Conservation (phyloP, 2,113 vertebrate species). For the Heptranchias perlo region DNA sequence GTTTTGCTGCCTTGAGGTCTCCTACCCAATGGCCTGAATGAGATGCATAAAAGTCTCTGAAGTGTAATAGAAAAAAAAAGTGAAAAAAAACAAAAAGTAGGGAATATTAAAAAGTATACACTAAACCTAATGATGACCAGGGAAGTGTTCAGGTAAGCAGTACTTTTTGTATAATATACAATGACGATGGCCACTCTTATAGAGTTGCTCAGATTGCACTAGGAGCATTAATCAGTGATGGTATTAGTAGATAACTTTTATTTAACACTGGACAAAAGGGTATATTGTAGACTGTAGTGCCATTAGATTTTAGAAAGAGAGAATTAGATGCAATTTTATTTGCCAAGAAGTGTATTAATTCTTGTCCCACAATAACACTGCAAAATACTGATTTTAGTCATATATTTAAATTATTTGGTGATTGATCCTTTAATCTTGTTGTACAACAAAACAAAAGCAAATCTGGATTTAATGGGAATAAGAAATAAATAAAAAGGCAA, state of each 20-base stretch:
- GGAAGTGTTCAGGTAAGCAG: background rate
- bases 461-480: background rate
- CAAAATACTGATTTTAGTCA: background rate
- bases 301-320: background rate
- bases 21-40: background rate
- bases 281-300: background rate
- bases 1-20: background rate
- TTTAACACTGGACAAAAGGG: background rate
- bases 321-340: background rate
- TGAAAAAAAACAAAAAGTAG: background rate
- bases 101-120: background rate
- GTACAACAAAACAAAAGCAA: background rate
- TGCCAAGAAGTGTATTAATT: background rate
- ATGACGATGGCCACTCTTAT: background rate
- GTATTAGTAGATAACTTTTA: background rate
- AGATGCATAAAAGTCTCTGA: background rate
- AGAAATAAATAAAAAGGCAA: background rate
- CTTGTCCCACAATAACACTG: background rate
- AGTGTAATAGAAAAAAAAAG: background rate
- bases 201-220: background rate
- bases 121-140: background rate
- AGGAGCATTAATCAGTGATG: background rate
- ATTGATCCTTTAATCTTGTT: background rate
- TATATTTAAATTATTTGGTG: background rate
- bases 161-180: background rate